phyloP scores from a whole-genome alignment of 2,797 vertebrate species.

The Lagocephalus sceleratus region DNA sequence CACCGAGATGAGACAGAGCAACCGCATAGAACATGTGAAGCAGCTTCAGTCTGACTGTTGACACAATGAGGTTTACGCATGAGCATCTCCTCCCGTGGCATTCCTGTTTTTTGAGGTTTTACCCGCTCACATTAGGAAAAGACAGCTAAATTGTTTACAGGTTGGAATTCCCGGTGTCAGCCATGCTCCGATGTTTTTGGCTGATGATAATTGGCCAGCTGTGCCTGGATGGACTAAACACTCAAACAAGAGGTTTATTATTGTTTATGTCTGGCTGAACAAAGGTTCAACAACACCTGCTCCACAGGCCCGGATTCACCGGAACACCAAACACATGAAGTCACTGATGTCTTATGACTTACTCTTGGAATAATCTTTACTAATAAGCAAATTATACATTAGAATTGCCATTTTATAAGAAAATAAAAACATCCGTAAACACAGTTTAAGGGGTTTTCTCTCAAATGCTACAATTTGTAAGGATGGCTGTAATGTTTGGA shows the following conservation, averaged over 20 bases:
- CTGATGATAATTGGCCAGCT: conserved; percentile 23
- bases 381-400: not conserved
- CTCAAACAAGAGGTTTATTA: conserved; percentile 43
- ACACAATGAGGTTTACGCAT: not conserved
- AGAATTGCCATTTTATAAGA: not conserved
- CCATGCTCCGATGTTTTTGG: conserved; percentile 24
- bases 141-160: conserved; percentile 24
- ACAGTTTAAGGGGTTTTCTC: not conserved
- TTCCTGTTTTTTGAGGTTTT: conserved; percentile 6
- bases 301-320: conserved; percentile 14
- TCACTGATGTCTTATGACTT: not conserved
- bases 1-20: conserved; percentile 26
- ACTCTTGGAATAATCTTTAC: not conserved
- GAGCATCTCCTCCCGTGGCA: not conserved
- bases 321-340: conserved; percentile 40
- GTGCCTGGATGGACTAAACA: conserved; percentile 39
- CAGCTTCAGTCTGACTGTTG: conserved; percentile 3
- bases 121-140: conserved; percentile 13
- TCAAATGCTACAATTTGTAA: not conserved
- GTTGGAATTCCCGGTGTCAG: conserved; percentile 26
- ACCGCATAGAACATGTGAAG: not conserved
- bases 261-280: conserved; percentile 63
- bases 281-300: conserved; percentile 46
- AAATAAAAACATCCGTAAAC: not conserved
- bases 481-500: not conserved